phyloP scores from a whole-genome alignment of 2,888 invertebrate genomes.

The Punctoribates punctum region DNA sequence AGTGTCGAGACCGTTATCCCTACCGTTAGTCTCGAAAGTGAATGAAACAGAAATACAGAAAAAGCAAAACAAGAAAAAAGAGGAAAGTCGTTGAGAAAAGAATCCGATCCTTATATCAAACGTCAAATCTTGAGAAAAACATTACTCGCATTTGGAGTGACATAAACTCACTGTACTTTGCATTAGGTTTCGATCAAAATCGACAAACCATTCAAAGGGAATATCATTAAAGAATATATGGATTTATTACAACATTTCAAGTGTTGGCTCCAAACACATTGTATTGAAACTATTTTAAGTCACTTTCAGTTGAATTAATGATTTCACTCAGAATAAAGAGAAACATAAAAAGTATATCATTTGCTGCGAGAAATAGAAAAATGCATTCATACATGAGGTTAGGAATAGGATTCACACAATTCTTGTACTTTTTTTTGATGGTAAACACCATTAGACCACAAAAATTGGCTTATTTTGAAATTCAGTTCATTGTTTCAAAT shows the following conservation, averaged over 20 bases:
- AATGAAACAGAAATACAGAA: background rate
- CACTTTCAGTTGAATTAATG: background rate
- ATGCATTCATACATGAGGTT: background rate
- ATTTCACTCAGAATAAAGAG: background rate
- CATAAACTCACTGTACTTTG: too few relatives aligned
- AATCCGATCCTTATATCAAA: background rate
- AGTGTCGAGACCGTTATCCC: background rate
- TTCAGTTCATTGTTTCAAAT: conserved; percentile 9
- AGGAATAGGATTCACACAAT: background rate
- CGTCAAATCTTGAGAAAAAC: background rate
- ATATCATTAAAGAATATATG: too few relatives aligned
- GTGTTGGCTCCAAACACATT: background rate
- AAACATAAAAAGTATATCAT: background rate
- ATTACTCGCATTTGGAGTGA: background rate
- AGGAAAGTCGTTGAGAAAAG: conserved; percentile 1
- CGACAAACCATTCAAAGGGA: too few relatives aligned
- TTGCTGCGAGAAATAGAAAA: background rate
- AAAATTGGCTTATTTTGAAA: conserved; percentile 17
- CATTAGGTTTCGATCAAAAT: too few relatives aligned
- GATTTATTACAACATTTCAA: background rate
- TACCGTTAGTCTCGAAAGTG: background rate
- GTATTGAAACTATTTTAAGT: background rate
- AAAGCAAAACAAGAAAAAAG: background rate
- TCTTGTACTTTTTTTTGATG: too few relatives aligned
- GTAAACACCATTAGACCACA: background rate